Conservation (phyloP, 2,113 vertebrate genomes). For the Mesitornis unicolor region DNA sequence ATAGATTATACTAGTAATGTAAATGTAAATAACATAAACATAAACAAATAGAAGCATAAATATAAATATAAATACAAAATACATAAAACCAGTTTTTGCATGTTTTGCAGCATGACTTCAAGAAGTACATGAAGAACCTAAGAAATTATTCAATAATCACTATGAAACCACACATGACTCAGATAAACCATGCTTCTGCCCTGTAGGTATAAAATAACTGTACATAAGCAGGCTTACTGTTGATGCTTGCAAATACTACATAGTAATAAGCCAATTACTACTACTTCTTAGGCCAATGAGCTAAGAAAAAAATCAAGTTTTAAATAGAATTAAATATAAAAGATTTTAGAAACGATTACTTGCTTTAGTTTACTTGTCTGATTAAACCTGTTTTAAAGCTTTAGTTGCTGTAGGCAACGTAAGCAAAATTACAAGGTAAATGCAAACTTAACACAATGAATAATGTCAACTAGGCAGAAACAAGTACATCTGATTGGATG, state of each 20-base stretch:
- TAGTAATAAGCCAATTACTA: background rate
- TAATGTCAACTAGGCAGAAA: background rate
- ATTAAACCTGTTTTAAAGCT: constrained; percentile 3
- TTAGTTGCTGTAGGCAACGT: background rate
- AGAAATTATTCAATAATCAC: background rate
- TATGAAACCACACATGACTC: background rate
- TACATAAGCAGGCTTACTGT: background rate
- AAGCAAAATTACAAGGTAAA: constrained; percentile 34
- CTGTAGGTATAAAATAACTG: background rate
- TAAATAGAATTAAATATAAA: constrained; percentile 11
- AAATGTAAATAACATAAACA: background rate
- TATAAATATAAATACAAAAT: background rate
- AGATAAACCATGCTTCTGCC: background rate
- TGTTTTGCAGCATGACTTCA: background rate
- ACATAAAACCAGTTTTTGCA: background rate
- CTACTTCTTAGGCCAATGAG: background rate
- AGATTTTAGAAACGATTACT: constrained; percentile 23
- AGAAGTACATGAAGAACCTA: background rate
- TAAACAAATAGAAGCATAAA: background rate
- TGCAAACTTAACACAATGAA: background rate
- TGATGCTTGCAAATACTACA: background rate
- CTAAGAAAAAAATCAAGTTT: background rate
- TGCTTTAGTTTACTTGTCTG: constrained; percentile 21
- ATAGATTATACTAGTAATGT: background rate
- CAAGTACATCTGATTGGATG: background rate